A percentile compares a stretch with the other conserved stretches of the same genome.
Conservation (phyloP, 2,888 invertebrate genomes). For the Dione vanillae region DNA sequence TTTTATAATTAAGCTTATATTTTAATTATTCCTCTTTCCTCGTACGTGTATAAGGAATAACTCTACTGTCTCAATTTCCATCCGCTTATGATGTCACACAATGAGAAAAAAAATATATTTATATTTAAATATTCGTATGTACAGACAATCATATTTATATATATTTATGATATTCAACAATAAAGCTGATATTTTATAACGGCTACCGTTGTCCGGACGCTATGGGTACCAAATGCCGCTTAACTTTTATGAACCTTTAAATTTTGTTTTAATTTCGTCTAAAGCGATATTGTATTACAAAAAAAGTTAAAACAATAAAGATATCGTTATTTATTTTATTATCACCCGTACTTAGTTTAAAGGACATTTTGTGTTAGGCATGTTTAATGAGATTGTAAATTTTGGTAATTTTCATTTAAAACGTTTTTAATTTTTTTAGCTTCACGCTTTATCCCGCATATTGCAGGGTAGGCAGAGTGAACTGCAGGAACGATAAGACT, state of each 20-base stretch:
- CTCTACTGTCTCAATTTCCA: too few relatives aligned
- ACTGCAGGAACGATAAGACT: too few relatives aligned
- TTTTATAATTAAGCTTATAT: not conserved
- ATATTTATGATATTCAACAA: conserved; percentile 4
- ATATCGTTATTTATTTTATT: conserved; percentile 37
- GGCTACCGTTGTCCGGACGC: conserved; percentile 39
- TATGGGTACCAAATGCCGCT: conserved; percentile 30
- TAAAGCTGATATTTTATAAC: conserved; percentile 39
- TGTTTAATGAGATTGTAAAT: conserved; percentile 20
- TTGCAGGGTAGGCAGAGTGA: too few relatives aligned
- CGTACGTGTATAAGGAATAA: too few relatives aligned
- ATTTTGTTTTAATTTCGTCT: conserved; percentile 43
- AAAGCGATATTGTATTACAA: conserved; percentile 31
- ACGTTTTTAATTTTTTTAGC: not conserved
- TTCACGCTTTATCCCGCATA: too few relatives aligned
- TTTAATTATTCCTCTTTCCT: too few relatives aligned
- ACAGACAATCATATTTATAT: not conserved
- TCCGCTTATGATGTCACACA: not conserved
- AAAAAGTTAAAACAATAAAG: conserved; percentile 29
- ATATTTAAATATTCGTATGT: not conserved
- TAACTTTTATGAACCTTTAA: conserved; percentile 42
- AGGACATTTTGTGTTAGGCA: conserved; percentile 8
- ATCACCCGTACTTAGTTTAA: conserved; percentile 4
- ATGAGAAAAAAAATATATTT: not conserved
- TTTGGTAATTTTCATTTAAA: not conserved